A percentile compares a stretch with the other conserved stretches of the same genome.
Conservation (phyloP, 1,140 invertebrate genomes). For the Thalassaphorura encarpata region DNA sequence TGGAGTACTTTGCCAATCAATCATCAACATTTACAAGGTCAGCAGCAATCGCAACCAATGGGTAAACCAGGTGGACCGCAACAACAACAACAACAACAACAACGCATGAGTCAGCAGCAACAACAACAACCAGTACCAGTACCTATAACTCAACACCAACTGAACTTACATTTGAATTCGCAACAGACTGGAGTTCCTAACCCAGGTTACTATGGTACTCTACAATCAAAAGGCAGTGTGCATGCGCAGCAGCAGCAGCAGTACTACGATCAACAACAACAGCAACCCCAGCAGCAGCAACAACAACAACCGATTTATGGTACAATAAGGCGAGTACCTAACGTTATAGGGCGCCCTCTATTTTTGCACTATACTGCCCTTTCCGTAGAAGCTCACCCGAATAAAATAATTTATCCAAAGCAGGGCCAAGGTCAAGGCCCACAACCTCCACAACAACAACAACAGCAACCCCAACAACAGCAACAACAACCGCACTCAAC, state of each 20-base stretch:
- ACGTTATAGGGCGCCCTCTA: constrained; percentile 30
- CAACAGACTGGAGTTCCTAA: not conserved
- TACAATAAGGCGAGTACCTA: constrained; percentile 29
- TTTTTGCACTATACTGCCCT: constrained; percentile 32
- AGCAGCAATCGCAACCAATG: constrained; percentile 14
- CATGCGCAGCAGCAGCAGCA: constrained; percentile 4
- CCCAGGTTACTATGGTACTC: too few species aligned
- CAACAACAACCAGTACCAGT: not conserved
- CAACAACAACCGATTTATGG: constrained; percentile 27
- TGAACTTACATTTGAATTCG: not conserved
- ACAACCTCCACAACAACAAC: constrained; percentile 28
- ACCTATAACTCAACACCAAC: not conserved
- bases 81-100: constrained; percentile 6
- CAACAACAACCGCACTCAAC: not conserved
- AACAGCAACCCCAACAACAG: too few species aligned
- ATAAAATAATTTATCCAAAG: constrained; percentile 28
- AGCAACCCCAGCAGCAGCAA: constrained; percentile 8
- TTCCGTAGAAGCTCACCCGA: constrained; percentile 32
- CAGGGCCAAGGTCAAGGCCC: constrained; percentile 28
- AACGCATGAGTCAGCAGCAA: not conserved
- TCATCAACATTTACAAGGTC: constrained; percentile 19
- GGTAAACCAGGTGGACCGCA: not conserved
- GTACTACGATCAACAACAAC: too few species aligned
- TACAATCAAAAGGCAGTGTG: too few species aligned
- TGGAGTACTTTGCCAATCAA: constrained; percentile 28